phyloP scores from a whole-genome alignment of 2,888 invertebrate species.

The Mystacides longicornis region DNA sequence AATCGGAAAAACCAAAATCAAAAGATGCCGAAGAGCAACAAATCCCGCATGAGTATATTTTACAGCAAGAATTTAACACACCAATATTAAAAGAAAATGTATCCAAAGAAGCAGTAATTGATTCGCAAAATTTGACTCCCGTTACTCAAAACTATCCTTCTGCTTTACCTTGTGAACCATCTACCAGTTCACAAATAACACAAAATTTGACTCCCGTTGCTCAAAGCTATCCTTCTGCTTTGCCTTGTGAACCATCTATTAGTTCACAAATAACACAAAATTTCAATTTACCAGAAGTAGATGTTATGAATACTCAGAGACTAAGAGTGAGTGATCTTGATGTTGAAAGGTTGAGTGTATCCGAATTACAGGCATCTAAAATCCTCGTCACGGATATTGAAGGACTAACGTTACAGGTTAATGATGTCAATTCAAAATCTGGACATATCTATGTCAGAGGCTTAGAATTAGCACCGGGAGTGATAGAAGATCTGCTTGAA shows the following conservation, averaged over 20 bases:
- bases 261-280: background rate
- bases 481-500: conserved; percentile 59
- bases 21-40: background rate
- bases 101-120: too few relatives aligned
- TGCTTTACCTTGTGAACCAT: too few relatives aligned
- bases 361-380: conserved; percentile 70
- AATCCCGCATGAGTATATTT: too few relatives aligned
- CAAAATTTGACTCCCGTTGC: too few relatives aligned
- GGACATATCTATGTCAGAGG: conserved; percentile 61
- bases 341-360: conserved; percentile 70
- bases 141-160: too few relatives aligned
- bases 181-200: conserved; percentile 4
- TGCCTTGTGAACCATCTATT: background rate
- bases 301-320: conserved; percentile 49
- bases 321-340: conserved; percentile 68
- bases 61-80: too few relatives aligned
- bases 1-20: background rate
- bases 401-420: conserved; percentile 62
- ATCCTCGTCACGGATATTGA: conserved; percentile 77
- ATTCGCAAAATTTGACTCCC: too few relatives aligned
- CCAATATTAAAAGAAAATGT: too few relatives aligned
- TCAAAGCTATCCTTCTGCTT: too few relatives aligned
- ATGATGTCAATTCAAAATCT: conserved; percentile 63
- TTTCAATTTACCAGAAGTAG: conserved; percentile 29
- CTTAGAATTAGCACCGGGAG: conserved; percentile 59